Percentiles rank a stretch among this genome's conserved stretches.
These are phyloP conservation scores for Mechanitis messenoides DNA, from an alignment of 2,888 invertebrate genomes.

Conservation along the genomic window DNA sequence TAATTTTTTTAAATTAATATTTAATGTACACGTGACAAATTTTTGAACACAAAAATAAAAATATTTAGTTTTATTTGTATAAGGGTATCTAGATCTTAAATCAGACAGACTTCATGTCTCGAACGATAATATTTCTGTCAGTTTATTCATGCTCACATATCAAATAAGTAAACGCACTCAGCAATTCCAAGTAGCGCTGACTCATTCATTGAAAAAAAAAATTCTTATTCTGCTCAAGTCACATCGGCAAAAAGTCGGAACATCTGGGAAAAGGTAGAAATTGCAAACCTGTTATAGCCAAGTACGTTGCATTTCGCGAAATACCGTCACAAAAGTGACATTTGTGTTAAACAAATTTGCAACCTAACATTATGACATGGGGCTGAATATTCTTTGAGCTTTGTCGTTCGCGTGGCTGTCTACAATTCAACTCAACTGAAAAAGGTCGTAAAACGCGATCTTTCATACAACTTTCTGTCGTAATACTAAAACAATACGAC, in stretches of 20 bases:
- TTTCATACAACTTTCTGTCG: conserved; percentile 16
- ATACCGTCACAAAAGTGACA: conserved; percentile 9
- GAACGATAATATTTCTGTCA: not conserved
- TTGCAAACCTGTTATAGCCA: conserved; percentile 27
- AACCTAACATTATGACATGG: conserved; percentile 8
- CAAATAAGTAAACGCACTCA: conserved; percentile 9
- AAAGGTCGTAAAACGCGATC: conserved; percentile 16
- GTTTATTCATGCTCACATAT: conserved; percentile 3
- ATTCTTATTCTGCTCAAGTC: conserved; percentile 27
- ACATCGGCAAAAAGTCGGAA: conserved; percentile 29
- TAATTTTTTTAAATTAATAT: no score
- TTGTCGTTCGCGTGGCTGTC: conserved; percentile 35
- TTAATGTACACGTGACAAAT: no score
- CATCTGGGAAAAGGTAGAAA: conserved; percentile 31
- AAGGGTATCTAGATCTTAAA: not conserved
- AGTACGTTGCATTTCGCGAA: conserved; percentile 13
- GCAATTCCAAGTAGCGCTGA: conserved; percentile 19
- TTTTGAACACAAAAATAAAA: no score
- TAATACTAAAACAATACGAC: conserved; percentile 9
- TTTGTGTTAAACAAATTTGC: conserved; percentile 6
- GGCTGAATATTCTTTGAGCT: conserved; percentile 12
- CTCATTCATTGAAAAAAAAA: conserved; percentile 24
- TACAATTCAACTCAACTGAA: conserved; percentile 12
- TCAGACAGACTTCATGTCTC: not conserved
- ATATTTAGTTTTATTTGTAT: not conserved